A percentile compares a stretch with the other conserved stretches of the same genome.
Evolutionary conservation across 1,140 invertebrate genomes (phyloP).

Genomic region (Agrypnia vestita): DNA sequence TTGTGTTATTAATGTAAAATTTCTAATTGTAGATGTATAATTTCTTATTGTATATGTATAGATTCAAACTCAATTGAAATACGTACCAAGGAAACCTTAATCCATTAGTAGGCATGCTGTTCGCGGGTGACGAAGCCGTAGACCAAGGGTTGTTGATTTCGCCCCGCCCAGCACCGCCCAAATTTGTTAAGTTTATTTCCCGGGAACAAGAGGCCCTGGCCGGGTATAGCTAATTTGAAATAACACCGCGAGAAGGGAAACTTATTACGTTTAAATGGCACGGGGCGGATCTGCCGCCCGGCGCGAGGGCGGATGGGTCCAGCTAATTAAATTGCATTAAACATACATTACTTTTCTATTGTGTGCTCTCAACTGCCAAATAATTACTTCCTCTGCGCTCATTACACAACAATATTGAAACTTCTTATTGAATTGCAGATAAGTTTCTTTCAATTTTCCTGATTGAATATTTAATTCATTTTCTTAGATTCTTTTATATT

Average conservation of each 20-base stretch:
- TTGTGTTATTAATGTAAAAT: too few relatives aligned
- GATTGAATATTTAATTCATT: too few relatives aligned
- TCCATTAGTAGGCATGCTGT: too few relatives aligned
- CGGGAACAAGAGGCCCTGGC: constrained; percentile 28
- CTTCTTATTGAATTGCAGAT: too few relatives aligned
- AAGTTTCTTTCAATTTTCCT: too few relatives aligned
- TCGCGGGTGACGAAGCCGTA: neutral
- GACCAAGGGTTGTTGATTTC: neutral
- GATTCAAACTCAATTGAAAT: too few relatives aligned
- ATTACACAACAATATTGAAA: neutral
- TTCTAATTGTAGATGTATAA: too few relatives aligned
- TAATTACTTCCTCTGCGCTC: constrained; percentile 5
- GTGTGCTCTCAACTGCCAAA: neutral
- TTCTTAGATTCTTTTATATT: too few relatives aligned
- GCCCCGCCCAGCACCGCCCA: neutral
- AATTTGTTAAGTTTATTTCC: constrained; percentile 49
- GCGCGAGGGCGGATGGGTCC: constrained; percentile 1
- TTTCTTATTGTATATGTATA: too few relatives aligned
- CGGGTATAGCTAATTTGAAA: constrained; percentile 50
- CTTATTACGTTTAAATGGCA: constrained; percentile 45
- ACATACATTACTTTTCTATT: constrained; percentile 15
- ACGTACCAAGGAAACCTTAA: too few relatives aligned
- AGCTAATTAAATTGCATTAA: constrained; percentile 32
- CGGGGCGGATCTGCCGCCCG: neutral
- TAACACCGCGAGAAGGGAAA: constrained; percentile 42